Percentiles rank a stretch among this genome's conserved stretches.
phyloP scores from a whole-genome alignment of 1,140 invertebrate species.

The Drosophila jambulina region DNA sequence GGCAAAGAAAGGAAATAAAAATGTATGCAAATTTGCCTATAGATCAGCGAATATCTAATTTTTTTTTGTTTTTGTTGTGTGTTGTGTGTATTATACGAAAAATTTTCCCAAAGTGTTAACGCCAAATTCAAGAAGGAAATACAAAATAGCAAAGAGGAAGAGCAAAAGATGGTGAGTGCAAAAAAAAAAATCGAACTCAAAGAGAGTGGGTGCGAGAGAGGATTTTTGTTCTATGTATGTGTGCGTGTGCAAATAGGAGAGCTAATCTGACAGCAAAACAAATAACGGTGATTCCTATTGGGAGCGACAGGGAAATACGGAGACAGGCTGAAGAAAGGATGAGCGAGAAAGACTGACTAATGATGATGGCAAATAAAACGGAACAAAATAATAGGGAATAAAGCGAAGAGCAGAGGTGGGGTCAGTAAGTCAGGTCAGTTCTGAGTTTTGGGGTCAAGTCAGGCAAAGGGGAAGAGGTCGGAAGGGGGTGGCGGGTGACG shows the following conservation, averaged over 20 bases:
- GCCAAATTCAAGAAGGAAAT: not conserved
- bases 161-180: constrained; percentile 1
- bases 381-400: constrained; percentile 28
- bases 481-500: constrained; percentile 19
- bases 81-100: no score
- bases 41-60: no score
- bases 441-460: constrained; percentile 15
- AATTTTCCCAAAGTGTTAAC: no score
- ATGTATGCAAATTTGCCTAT: no score
- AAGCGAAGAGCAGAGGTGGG: not conserved
- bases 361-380: constrained; percentile 43
- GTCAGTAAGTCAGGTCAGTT: constrained; percentile 20
- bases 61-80: no score
- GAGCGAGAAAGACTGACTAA: constrained; percentile 34
- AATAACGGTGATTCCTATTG: constrained; percentile 65
- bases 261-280: constrained; percentile 77
- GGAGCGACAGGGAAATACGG: not conserved
- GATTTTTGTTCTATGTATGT: not conserved
- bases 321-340: not conserved
- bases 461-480: not conserved
- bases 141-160: not conserved
- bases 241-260: constrained; percentile 23
- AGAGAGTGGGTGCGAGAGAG: not conserved
- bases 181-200: not conserved
- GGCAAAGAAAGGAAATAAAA: no score